Conservation (phyloP, 2,888 invertebrate species). For the Cephus pygmeus region DNA sequence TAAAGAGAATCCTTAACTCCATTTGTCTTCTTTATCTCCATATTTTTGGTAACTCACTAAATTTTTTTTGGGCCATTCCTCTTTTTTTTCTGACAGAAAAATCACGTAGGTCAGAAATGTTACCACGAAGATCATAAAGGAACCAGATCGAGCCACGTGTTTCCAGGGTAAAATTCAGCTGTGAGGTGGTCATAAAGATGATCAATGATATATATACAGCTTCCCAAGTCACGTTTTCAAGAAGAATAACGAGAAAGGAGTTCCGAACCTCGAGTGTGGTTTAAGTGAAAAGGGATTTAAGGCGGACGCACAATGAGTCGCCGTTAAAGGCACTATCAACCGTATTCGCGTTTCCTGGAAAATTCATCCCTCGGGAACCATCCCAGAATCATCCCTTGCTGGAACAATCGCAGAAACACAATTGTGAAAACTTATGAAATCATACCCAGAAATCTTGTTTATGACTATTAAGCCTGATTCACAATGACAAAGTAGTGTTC, state of each 20-base stretch:
- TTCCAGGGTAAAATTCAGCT: not conserved
- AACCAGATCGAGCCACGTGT: not conserved
- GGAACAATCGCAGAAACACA: not conserved
- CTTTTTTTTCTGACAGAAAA: not conserved
- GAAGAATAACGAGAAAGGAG: not conserved
- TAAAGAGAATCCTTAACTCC: not conserved
- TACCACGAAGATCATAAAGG: not conserved
- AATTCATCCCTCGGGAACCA: not conserved
- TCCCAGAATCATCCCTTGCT: not conserved
- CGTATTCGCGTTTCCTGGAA: not conserved
- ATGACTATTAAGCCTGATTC: not conserved
- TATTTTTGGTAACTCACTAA: not conserved
- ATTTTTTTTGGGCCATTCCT: not conserved
- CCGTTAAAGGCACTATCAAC: not conserved
- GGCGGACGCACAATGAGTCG: not conserved
- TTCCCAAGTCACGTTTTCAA: not conserved
- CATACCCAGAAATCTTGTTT: not conserved
- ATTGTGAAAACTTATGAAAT: not conserved
- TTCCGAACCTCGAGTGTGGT: not conserved
- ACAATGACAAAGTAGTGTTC: not conserved
- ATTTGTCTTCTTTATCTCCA: not conserved
- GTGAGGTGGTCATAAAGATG: not conserved
- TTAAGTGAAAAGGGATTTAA: not conserved
- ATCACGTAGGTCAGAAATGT: not conserved
- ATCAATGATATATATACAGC: not conserved